These are phyloP conservation scores for Tinea pellionella DNA, from an alignment of 2,888 invertebrate genomes.

Conservation along the genomic window DNA sequence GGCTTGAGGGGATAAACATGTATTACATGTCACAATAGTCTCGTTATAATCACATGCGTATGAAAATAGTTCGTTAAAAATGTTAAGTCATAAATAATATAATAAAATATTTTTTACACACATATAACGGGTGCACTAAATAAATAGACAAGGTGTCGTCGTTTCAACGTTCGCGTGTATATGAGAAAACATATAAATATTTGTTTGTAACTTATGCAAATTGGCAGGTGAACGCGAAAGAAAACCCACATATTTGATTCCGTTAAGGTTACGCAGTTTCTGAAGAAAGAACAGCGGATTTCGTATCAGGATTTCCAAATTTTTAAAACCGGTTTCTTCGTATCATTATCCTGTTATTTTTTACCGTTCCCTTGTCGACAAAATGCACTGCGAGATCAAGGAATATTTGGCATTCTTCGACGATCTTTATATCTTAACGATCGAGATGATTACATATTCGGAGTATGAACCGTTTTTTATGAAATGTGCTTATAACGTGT, in stretches of 20 bases:
- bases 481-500: background rate
- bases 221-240: slow-evolving; percentile 8
- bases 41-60: background rate
- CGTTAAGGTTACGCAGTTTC: slow-evolving; percentile 3
- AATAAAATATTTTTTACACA: background rate
- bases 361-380: slow-evolving; percentile 44
- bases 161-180: background rate
- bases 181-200: slow-evolving; percentile 1
- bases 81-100: no score
- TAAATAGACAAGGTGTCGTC: background rate
- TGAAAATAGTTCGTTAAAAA: no score
- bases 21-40: background rate
- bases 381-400: slow-evolving; percentile 26
- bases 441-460: background rate
- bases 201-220: background rate
- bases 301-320: slow-evolving; percentile 37
- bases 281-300: slow-evolving; percentile 23
- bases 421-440: background rate
- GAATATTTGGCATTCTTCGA: slow-evolving; percentile 23
- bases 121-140: slow-evolving; percentile 1
- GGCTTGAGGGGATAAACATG: no score
- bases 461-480: background rate
- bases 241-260: slow-evolving; percentile 2
- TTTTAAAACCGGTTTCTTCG: slow-evolving; percentile 40
- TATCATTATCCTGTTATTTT: slow-evolving; percentile 48